These are phyloP conservation scores for Oikopleura albicans DNA, from an alignment of 23 tunicate species.

Conservation along the genomic window DNA sequence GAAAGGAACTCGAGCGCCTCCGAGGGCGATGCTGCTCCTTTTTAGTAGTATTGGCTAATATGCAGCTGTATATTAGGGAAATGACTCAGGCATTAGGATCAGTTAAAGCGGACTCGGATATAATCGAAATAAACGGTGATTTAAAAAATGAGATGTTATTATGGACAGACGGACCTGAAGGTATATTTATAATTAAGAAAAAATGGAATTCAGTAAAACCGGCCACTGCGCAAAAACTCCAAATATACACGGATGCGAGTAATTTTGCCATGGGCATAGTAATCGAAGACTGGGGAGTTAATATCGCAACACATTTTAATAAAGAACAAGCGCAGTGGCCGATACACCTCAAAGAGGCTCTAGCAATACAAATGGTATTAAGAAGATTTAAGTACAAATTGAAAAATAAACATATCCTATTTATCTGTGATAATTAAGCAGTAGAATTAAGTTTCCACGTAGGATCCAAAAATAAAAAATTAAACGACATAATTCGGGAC, in stretches of 20 bases:
- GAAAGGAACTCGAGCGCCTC: background rate
- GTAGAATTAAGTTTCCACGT: background rate
- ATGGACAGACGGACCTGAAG: background rate
- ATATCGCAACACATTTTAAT: too few relatives aligned
- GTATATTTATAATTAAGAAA: too few relatives aligned
- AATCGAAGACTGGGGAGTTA: background rate
- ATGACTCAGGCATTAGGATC: background rate
- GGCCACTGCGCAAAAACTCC: background rate
- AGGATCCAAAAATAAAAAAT: background rate
- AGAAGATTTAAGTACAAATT: background rate
- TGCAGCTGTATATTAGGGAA: background rate
- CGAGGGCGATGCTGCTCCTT: background rate
- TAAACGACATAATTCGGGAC: background rate
- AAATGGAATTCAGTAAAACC: background rate
- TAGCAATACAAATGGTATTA: background rate
- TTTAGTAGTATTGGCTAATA: background rate
- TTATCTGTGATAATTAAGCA: background rate
- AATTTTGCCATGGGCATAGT: background rate
- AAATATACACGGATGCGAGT: background rate
- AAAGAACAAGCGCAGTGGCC: background rate
- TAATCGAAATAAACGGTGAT: too few relatives aligned
- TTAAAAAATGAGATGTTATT: background rate
- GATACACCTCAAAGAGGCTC: background rate
- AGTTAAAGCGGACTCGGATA: background rate
- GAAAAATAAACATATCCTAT: background rate